Evolutionary conservation across 2,113 vertebrate species (phyloP), one percentile per base, ranked within the genome.

Genomic region (Megaleporinus macrocephalus): DNA sequence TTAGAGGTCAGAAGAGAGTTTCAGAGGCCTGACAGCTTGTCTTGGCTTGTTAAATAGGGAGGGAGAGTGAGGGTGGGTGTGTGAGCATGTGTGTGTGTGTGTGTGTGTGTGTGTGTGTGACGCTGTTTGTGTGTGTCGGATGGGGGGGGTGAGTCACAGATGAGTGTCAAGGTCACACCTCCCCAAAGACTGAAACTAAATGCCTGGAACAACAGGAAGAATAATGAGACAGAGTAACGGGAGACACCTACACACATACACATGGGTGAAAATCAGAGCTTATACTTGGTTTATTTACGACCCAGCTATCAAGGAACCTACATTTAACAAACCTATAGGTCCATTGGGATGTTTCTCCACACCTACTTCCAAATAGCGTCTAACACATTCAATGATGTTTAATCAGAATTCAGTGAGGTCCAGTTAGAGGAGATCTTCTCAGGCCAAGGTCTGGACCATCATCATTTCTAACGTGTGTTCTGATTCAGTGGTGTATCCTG

Each of bases 31-130:
- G 66, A 71, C 78, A 71, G 78, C 66, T 71, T 71, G 49, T 78
- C 63, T 24, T 16, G 63, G 47, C 63, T 68, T 78, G 78, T 79
- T 59, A 71, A 79, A 9, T 61, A 71, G 66, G 69, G n/a, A 79
- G 51, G 49, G 47, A 75, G 49, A 68, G 47, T 5, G 26, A n/a
- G 7, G 6, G 71, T 53, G 27, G 15, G 44, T 65, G 16, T 77
- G 59, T 77, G 41, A 49, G 59, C 22, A n/a, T n/a, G n/a, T n/a
- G n/a, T n/a, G n/a, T n/a, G n/a, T n/a, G n/a, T n/a, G n/a, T n/a
- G n/a, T n/a, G 18, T 78, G 47, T 49, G 61, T 49, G 18, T 78
- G 47, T 49, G 61, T 49, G 24, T 49, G 16, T 49, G 26, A 27
- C 11, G 26, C 61, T n/a, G 18, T 66, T 9, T 68, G 44, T 63